Percentiles rank a stretch among this genome's conserved stretches.
Evolutionary conservation across 2,113 vertebrate species (phyloP).

Genomic region (Campylomormyrus tamandua): DNA sequence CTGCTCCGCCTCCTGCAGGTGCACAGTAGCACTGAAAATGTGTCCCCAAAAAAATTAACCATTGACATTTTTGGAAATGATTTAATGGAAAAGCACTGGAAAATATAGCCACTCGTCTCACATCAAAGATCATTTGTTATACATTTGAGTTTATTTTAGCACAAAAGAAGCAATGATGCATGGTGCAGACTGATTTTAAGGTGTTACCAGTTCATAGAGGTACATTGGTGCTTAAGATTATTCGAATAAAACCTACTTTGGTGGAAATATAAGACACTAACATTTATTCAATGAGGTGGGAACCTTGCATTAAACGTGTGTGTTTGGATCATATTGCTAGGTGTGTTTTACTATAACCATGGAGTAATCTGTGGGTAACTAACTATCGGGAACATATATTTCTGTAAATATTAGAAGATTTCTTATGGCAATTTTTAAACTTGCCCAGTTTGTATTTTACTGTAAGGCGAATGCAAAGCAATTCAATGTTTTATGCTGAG

Average conservation of each 20-base stretch:
- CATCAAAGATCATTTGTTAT: neutral
- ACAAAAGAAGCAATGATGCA: neutral
- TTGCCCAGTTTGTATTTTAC: slow-evolving; percentile 82
- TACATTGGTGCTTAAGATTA: slow-evolving; percentile 26
- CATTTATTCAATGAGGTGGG: slow-evolving; percentile 20
- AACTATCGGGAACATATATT: slow-evolving; percentile 57
- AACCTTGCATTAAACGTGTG: slow-evolving; percentile 21
- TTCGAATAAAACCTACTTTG: neutral
- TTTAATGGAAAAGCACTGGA: neutral
- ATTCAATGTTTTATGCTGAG: slow-evolving; percentile 40
- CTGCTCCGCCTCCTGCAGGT: neutral
- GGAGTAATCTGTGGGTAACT: slow-evolving; percentile 59
- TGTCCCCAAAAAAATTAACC: neutral
- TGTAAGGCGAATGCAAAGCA: slow-evolving; percentile 59
- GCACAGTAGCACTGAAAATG: neutral
- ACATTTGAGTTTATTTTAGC: neutral
- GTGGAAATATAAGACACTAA: slow-evolving; percentile 13
- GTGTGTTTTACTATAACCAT: slow-evolving; percentile 60
- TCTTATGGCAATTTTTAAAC: slow-evolving; percentile 73
- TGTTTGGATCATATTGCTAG: slow-evolving; percentile 59
- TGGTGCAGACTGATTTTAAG: neutral
- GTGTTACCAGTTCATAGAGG: slow-evolving; percentile 11
- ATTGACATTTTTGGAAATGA: neutral
- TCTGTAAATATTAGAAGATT: slow-evolving; percentile 83
- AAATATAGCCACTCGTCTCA: neutral